These are phyloP conservation scores for Psittacula echo DNA, from an alignment of 2,797 vertebrate genomes.

Conservation along the genomic window DNA sequence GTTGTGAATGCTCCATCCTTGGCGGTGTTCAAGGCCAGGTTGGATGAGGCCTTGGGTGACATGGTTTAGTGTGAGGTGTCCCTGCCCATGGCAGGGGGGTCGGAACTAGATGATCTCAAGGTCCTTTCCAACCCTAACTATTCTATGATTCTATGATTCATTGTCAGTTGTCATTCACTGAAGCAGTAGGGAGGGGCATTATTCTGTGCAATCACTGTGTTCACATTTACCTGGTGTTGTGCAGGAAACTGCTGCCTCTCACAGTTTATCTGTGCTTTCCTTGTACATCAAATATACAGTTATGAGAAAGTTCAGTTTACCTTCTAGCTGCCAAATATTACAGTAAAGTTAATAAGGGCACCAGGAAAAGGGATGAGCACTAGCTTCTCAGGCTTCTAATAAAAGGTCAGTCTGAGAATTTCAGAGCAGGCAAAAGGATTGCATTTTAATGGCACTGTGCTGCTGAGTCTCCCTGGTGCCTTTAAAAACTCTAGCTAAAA, in stretches of 20 bases:
- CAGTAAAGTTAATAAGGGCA: neutral
- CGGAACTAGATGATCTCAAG: too few relatives aligned
- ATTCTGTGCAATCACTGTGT: neutral
- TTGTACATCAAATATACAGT: neutral
- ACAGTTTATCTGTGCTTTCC: neutral
- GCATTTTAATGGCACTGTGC: neutral
- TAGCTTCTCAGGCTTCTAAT: neutral
- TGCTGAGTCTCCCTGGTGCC: neutral
- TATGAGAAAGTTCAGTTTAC: neutral
- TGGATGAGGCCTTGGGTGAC: too few relatives aligned
- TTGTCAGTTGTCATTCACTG: neutral
- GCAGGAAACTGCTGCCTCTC: neutral
- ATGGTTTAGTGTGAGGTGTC: too few relatives aligned
- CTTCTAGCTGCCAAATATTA: neutral
- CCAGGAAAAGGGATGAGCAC: neutral
- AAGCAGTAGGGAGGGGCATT: neutral
- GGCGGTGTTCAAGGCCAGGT: too few relatives aligned
- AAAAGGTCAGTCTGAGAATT: neutral
- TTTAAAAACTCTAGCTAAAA: neutral
- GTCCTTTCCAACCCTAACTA: too few relatives aligned
- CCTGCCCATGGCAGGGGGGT: too few relatives aligned
- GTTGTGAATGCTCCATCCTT: too few relatives aligned
- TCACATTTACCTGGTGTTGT: neutral
- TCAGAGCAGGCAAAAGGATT: neutral
- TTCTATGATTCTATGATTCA: too few relatives aligned